Evolutionary conservation across 2,113 vertebrate species (phyloP), one percentile per base, ranked within the genome.

Genomic region (Xenotilapia caudafasciata): DNA sequence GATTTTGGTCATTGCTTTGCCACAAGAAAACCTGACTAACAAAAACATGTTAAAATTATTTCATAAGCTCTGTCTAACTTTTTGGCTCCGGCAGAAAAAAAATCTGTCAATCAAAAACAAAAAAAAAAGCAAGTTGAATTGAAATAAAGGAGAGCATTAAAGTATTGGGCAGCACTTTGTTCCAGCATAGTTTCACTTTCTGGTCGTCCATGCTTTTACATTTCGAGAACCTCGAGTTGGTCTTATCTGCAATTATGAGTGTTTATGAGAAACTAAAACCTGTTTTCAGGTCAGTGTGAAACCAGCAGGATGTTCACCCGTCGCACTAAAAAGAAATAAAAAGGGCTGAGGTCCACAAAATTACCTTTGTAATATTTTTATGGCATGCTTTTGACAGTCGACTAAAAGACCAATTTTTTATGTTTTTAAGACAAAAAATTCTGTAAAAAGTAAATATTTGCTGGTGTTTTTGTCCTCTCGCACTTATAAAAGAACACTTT

Each of bases 41-140:
- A 70, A 70, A 68, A 13, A 40, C 62, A 40, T 0, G 11, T 68
- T 40, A 68, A 68, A 68, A 70, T 42, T 23, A 70, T 42, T 70
- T 42, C n/a, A 42, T 3, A 9, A 42, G n/a, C 0, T 21, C 0
- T 5, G 2, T 65, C 17, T 65, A 40, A 38, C 1, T 14, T 23
- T 70, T 42, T 70, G n/a, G n/a, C 5, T 42, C 38, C 0, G 2
- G 35, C 35, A 23, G 11, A 42, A 70, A 42, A 40, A 70, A 42
- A 70, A 38, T 42, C 7, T 6, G 12, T 70, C n/a, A 5, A 65
- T n/a, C 33, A 65, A 13, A 65, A 21, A 38, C 33, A 38, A 70
- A 23, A 58, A 70, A 23, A 58, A 17, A 7, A 15, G 14, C 5
- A 17, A 73, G 40, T 73, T 73, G 21, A 45, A 73, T 0, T 45